Evolutionary conservation across 2,888 invertebrate species (phyloP), one percentile per base, ranked within the genome.

Genomic region (Dioctria linearis): DNA sequence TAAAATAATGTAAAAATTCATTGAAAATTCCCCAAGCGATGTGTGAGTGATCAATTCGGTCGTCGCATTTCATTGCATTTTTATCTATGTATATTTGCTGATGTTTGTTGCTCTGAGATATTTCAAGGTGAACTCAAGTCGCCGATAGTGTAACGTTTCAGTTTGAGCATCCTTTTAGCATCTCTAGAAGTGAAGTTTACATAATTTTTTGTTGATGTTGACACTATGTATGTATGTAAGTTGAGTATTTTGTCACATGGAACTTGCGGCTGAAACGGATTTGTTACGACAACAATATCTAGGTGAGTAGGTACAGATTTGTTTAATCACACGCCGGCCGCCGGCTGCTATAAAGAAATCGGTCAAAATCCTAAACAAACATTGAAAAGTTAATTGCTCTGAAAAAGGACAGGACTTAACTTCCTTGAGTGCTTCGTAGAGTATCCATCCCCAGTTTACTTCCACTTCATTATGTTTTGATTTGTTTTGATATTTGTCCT

Each of bases 381-480:
- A 54, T n/a, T 54, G n/a, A 54, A 54, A 54, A 54, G 11, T n/a
- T 54, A 54, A 54, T 54, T 54, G 54, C 54, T 25, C 25, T 54
- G 54, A 54, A 54, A 54, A 54, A 54, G 54, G 54, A 54, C 54
- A 54, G 11, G 54, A 3, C 25, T 54, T 4, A 54, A 54, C 54
- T 25, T 25, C 25, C 25, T 25, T 54, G 54, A 54, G 8, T 54
- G 4, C 6, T 46, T 46, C 8, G 46, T 6, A 8, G 46, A 46
- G 8, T 46, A 8, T 46, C 46, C 46, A 25, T 46, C 5, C 8
- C 5, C 46, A 46, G 8, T 6, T 46, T 46, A 46, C 8, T 46
- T 46, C 46, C 46, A 46, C 46, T 46, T 46, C 46, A 46, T 46
- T 46, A 46, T 46, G 5, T 8, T 46, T 46, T 8, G 25, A 25